Conservation (phyloP, 2,888 invertebrate species). For the Agrilus mali region DNA sequence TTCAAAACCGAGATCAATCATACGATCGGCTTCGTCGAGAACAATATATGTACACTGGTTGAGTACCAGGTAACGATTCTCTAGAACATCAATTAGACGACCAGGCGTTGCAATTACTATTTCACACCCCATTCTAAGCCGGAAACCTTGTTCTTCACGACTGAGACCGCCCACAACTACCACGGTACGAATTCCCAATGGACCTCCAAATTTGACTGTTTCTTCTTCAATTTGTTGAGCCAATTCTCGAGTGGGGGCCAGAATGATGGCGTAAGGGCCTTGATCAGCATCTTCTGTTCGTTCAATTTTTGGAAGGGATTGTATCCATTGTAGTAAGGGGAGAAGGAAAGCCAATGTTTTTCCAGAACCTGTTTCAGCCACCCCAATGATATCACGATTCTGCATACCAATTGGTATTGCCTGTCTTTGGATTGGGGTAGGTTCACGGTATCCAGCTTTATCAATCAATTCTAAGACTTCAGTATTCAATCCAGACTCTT, state of each 20-base stretch:
- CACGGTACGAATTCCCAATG: conserved; percentile 84
- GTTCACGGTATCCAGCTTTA: conserved; percentile 92
- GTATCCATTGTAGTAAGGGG: conserved; percentile 95
- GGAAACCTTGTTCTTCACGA: conserved; percentile 96
- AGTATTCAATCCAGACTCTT: conserved; percentile 78
- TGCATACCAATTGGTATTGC: conserved; percentile 97
- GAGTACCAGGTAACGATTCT: conserved; percentile 93
- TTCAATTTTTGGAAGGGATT: conserved; percentile 91
- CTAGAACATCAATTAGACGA: conserved; percentile 95
- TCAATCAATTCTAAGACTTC: conserved; percentile 91
- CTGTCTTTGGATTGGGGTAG: conserved; percentile 97
- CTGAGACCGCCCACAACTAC: conserved; percentile 98
- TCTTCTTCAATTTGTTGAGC: conserved; percentile 99
- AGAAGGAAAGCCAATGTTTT: conserved; percentile 98
- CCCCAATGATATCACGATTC: conserved; percentile 95
- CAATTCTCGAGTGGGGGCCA: conserved; percentile 98
- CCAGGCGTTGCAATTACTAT: conserved; percentile 99
- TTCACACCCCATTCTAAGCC: conserved; percentile 93
- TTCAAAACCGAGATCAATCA: conserved; percentile 99
- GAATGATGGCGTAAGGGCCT: conserved; percentile 97
- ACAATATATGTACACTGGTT: conserved; percentile 98
- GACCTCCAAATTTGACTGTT: conserved; percentile 91
- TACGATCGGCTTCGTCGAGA: conserved; percentile 92
- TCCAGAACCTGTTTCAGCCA: conserved; percentile 84
- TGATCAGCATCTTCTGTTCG: conserved; percentile 81